These are phyloP conservation scores for Lepus europaeus DNA, from an alignment of 2,113 vertebrate species.

Conservation along the genomic window DNA sequence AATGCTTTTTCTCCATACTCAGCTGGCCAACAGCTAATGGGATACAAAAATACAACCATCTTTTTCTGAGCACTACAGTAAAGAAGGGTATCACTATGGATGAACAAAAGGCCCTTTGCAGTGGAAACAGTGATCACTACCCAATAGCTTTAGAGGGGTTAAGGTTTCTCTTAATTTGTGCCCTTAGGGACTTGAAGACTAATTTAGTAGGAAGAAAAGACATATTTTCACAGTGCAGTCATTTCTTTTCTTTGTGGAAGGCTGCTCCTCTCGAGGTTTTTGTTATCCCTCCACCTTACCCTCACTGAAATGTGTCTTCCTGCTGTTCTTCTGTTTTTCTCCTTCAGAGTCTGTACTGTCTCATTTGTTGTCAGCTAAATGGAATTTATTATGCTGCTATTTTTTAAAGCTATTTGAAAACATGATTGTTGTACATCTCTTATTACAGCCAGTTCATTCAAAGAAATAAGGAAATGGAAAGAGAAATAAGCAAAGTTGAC, in stretches of 20 bases:
- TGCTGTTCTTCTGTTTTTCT: slow-evolving; percentile 67
- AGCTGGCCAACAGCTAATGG: slow-evolving; percentile 45
- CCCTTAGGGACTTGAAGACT: slow-evolving; percentile 14
- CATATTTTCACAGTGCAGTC: neutral
- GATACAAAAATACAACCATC: neutral
- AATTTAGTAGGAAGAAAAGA: slow-evolving; percentile 37
- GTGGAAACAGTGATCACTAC: slow-evolving; percentile 28
- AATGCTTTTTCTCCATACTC: slow-evolving; percentile 22
- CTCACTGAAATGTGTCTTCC: slow-evolving; percentile 45
- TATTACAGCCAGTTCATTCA: slow-evolving; percentile 76
- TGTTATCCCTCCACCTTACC: neutral
- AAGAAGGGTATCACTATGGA: neutral
- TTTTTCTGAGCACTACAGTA: neutral
- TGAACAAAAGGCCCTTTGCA: slow-evolving; percentile 20
- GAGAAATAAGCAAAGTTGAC: slow-evolving; percentile 67
- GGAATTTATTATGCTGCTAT: slow-evolving; percentile 68
- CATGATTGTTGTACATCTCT: slow-evolving; percentile 78
- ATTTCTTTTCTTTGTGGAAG: slow-evolving; percentile 1
- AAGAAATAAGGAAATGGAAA: slow-evolving; percentile 68
- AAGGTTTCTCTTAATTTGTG: slow-evolving; percentile 43
- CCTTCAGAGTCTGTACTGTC: slow-evolving; percentile 49
- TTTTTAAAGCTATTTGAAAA: slow-evolving; percentile 81
- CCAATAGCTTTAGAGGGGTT: neutral
- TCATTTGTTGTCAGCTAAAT: slow-evolving; percentile 77
- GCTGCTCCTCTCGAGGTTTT: slow-evolving; percentile 39